Evolutionary conservation across 1,140 invertebrate species (phyloP), one percentile per base, ranked within the genome.

Genomic region (Mizuhopecten yessoensis): DNA sequence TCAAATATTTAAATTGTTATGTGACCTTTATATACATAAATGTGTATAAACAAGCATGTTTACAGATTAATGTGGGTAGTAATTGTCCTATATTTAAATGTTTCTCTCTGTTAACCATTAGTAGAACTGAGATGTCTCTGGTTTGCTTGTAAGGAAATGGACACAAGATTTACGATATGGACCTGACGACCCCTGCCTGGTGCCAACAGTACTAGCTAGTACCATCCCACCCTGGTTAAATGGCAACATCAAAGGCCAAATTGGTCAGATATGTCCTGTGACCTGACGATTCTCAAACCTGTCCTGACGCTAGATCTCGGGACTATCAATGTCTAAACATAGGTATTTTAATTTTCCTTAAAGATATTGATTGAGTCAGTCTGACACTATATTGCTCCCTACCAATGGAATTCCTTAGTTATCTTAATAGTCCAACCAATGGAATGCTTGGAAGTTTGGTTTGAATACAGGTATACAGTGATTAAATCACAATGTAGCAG

Each of bases 51-150:
- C 45, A 57, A 23, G 20, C n/a, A 75, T 75, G n/a, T 75, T 75
- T 75, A 75, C 57, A n/a, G 11, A 29, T 75, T 3, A 75, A 75
- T 75, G 57, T 75, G 57, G 5, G 13, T 75, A 75, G 23, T 75
- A 2, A 75, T 75, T 75, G 57, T 57, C 36, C 36, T 57, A 17
- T 57, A 57, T 75, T 75, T 75, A 75, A 75, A 75, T n/a, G n/a
- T 5, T 57, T 17, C 20, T 7, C 20, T 75, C n/a, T 75, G 57
- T 29, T n/a, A n/a, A n/a, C n/a, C n/a, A n/a, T n/a, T 75, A 17
- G 57, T 29, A 29, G 23, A 3, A 75, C n/a, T 75, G 23, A 75
- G 20, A 9, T 2, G n/a, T 75, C 45, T 49, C 45, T 49, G 20
- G 20, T 49, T 49, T 49, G 10, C 45, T 49, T 5, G 1, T 29